Base-by-base conservation (phyloP, 1,140 invertebrate genomes). In the Euwallacea fornicatus region DNA sequence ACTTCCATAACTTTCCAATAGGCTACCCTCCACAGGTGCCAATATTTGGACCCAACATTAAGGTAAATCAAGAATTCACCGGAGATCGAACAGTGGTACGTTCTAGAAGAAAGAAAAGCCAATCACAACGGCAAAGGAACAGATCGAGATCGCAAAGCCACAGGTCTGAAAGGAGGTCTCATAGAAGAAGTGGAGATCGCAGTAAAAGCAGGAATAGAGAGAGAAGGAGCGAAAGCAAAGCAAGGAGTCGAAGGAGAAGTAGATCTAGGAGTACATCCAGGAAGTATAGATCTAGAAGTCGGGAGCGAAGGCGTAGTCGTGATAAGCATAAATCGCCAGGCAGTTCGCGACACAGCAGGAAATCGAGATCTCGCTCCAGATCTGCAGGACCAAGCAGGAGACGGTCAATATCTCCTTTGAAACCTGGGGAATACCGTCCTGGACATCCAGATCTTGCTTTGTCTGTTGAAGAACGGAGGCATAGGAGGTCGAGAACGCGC, bases 381-480 rank as follows among this genome's bases (percentile, higher is more conserved):
- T 61, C 59, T n/a, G 54, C 16, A 16, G 8, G 16, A n/a, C 59
- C 21, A 8, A 21, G 10, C 6, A 61, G 59, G 42, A 61, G 42
- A 8, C 16, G 54, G 10, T 69, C 67, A 15, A 42, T 62, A 21
- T 61, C 67, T 7, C 67, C 67, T n/a, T 41, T 69, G 16, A 60
- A 58, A 62, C 67, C 67, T 42, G 67, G 67, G 47, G 67, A 69
- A 61, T 69, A 69, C 61, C 56, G 67, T 6, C 67, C 67, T 11
- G 58, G 43, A 7, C 67, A 69, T 69, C 67, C 67, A 0, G 67
- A 69, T 62, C 41, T 69, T 11, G 65, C 65, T 67, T 55, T 55
- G n/a, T 13, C 9, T 47, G n/a, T 10, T 9, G 13, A 33, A 33
- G 44, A 50, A 21, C 21, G 55, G 16, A 60, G 33, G 41, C 11